Conservation (phyloP, 2,113 vertebrate species). For the human region DNA sequence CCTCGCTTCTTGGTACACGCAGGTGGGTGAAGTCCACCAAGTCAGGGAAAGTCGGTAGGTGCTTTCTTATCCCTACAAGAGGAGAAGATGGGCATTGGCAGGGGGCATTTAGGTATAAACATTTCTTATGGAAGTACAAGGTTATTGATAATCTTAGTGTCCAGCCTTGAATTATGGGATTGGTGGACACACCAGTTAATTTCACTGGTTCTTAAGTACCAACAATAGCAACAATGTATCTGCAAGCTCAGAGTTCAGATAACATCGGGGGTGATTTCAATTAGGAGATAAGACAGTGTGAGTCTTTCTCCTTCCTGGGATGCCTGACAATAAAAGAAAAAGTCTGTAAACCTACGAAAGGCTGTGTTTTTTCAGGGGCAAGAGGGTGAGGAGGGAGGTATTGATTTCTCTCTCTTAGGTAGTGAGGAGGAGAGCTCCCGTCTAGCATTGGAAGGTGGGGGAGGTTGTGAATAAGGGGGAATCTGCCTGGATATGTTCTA, state of each 20-base stretch:
- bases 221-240: not conserved
- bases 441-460: not conserved
- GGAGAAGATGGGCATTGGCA: not conserved
- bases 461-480: not conserved
- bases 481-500: not conserved
- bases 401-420: not conserved
- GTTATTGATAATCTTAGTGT: not conserved
- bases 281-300: not conserved
- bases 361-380: not conserved
- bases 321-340: not conserved
- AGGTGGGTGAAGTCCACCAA: not conserved
- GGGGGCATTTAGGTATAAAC: fast-evolving
- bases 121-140: not conserved
- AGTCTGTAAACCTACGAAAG: not conserved
- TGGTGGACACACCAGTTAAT: no score
- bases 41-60: fast-evolving
- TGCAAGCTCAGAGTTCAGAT: not conserved
- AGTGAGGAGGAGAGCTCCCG: no score
- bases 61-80: not conserved
- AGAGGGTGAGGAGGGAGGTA: fast-evolving
- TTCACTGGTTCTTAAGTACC: no score
- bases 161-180: not conserved
- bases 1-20: fast-evolving
- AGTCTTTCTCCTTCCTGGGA: not conserved
- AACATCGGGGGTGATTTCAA: not conserved